Conservation (phyloP, 2,888 invertebrate genomes). For the Troilus luridus region DNA sequence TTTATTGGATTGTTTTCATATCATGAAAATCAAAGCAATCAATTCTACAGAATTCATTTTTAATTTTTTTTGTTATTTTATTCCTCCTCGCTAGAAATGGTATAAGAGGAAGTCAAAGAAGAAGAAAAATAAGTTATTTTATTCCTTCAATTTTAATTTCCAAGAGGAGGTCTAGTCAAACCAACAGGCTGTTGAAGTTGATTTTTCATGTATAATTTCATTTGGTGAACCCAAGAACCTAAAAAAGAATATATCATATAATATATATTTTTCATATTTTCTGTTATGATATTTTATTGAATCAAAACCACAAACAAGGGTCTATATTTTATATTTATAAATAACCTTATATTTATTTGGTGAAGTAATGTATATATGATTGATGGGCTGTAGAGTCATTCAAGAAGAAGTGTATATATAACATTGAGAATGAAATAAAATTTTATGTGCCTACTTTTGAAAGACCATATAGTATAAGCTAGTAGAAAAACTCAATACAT, state of each 20-base stretch:
- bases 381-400: no score
- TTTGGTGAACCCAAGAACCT: background rate
- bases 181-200: slow-evolving; percentile 16
- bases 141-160: background rate
- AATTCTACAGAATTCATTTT: background rate
- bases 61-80: no score
- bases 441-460: background rate
- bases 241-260: background rate
- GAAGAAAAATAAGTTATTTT: background rate
- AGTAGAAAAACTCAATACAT: background rate
- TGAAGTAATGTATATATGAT: no score
- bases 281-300: background rate
- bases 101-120: no score
- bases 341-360: no score
- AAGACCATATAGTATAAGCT: background rate
- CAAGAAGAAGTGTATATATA: background rate
- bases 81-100: no score
- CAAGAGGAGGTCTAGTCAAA: background rate
- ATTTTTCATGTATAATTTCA: slow-evolving; percentile 30
- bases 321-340: no score
- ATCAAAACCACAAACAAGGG: background rate
- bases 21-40: background rate
- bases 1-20: background rate
- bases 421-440: background rate
- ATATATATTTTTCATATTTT: background rate